A percentile compares a stretch with the other conserved stretches of the same genome.
phyloP scores from a whole-genome alignment of 2,888 invertebrate species.

The Andrena dorsata region DNA sequence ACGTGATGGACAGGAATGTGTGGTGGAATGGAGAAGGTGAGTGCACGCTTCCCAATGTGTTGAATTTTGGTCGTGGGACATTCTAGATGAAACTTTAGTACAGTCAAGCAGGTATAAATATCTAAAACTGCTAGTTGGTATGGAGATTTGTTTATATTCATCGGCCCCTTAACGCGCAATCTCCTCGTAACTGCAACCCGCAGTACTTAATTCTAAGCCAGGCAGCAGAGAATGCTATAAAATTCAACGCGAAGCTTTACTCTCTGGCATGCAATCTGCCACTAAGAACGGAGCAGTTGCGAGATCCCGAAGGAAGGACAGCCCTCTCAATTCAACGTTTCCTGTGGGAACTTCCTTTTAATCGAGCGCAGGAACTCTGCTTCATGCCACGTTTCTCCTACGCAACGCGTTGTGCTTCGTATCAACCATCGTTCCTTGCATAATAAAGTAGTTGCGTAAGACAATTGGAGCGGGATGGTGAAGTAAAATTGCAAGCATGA shows the following conservation, averaged over 20 bases:
- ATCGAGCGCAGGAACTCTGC: conserved; percentile 29
- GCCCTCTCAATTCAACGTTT: conserved; percentile 37
- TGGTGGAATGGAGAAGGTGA: not conserved
- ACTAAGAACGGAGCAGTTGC: conserved; percentile 27
- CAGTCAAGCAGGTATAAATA: too few species aligned
- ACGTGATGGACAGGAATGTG: not conserved
- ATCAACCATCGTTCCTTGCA: conserved; percentile 28
- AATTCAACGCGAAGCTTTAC: conserved; percentile 44
- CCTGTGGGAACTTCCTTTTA: conserved; percentile 63
- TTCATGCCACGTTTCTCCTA: not conserved
- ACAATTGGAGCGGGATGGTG: conserved; percentile 27
- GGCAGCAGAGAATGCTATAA: conserved; percentile 52
- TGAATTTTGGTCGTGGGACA: too few species aligned
- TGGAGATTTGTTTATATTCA: too few species aligned
- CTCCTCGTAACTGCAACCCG: not conserved
- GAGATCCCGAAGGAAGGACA: conserved; percentile 35
- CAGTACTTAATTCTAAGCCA: conserved; percentile 40
- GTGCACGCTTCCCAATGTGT: not conserved
- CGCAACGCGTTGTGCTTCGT: not conserved
- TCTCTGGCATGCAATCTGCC: conserved; percentile 30
- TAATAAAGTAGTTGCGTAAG: conserved; percentile 39
- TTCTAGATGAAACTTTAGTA: too few species aligned
- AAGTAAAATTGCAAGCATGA: not conserved
- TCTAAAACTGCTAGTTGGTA: too few species aligned
- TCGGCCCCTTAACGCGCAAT: not conserved